Evolutionary conservation across 1,140 invertebrate genomes (phyloP).

Genomic region (Magallana angulata): DNA sequence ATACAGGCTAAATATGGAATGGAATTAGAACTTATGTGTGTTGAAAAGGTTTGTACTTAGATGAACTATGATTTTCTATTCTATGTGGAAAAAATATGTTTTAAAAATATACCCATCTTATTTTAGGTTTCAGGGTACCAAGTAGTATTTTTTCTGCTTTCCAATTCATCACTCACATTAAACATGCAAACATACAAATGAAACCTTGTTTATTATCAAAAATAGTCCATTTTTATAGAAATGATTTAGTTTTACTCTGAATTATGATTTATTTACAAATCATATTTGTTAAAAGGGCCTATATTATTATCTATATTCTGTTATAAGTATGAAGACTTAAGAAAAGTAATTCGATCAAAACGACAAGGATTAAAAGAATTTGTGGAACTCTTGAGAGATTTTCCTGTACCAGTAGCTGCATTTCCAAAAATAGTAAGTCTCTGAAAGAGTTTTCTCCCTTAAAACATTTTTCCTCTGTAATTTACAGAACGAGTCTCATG

Average conservation of each 20-base stretch:
- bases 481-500: too few species aligned
- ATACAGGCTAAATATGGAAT: slow-evolving; percentile 62
- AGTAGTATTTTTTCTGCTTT: too few species aligned
- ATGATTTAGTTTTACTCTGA: too few species aligned
- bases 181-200: too few species aligned
- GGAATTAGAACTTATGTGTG: slow-evolving; percentile 60
- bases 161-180: too few species aligned
- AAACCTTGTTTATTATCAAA: too few species aligned
- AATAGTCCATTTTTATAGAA: too few species aligned
- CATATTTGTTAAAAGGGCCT: too few species aligned
- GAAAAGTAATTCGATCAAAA: slow-evolving; percentile 64
- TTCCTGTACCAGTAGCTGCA: slow-evolving; percentile 61
- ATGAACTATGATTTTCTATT: not conserved
- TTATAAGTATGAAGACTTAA: slow-evolving; percentile 69
- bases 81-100: not conserved
- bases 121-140: too few species aligned
- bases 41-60: slow-evolving; percentile 60
- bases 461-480: not conserved
- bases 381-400: slow-evolving; percentile 57
- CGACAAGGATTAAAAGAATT: slow-evolving; percentile 65
- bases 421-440: slow-evolving; percentile 65
- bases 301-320: not conserved
- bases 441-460: slow-evolving; percentile 6
- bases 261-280: too few species aligned
- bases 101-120: not conserved